Conservation (phyloP, 2,797 vertebrate species). For the Australoheros facetus region DNA sequence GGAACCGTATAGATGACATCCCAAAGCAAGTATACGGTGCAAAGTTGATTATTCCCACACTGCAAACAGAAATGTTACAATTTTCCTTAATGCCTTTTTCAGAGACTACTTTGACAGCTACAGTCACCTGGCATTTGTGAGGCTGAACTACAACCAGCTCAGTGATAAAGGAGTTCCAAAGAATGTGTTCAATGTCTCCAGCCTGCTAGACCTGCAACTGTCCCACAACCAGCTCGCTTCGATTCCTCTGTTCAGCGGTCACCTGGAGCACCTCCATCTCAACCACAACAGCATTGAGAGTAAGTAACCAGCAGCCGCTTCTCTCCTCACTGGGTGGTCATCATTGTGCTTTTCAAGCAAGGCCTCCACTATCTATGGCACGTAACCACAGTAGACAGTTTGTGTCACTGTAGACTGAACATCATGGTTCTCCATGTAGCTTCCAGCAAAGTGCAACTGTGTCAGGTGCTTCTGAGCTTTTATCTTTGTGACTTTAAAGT, state of each 20-base stretch:
- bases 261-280: conserved; percentile 95
- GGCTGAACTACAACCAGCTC: conserved; percentile 94
- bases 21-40: conserved; percentile 74
- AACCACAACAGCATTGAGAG: conserved; percentile 95
- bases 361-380: neutral
- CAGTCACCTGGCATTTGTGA: conserved; percentile 89
- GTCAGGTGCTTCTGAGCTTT: neutral
- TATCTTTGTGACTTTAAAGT: neutral
- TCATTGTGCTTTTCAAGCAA: neutral
- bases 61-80: neutral
- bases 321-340: neutral
- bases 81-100: neutral
- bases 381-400: neutral
- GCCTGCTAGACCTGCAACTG: conserved; percentile 92
- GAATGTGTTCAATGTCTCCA: conserved; percentile 91
- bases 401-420: neutral
- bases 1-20: conserved; percentile 91
- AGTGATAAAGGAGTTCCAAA: conserved; percentile 93
- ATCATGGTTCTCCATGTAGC: neutral
- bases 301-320: conserved; percentile 68
- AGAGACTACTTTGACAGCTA: conserved; percentile 90
- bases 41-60: neutral
- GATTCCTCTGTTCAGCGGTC: conserved; percentile 86
- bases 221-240: conserved; percentile 91
- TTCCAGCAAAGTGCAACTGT: neutral